Conservation (phyloP, 2,113 vertebrate genomes). For the Apteryx owenii region DNA sequence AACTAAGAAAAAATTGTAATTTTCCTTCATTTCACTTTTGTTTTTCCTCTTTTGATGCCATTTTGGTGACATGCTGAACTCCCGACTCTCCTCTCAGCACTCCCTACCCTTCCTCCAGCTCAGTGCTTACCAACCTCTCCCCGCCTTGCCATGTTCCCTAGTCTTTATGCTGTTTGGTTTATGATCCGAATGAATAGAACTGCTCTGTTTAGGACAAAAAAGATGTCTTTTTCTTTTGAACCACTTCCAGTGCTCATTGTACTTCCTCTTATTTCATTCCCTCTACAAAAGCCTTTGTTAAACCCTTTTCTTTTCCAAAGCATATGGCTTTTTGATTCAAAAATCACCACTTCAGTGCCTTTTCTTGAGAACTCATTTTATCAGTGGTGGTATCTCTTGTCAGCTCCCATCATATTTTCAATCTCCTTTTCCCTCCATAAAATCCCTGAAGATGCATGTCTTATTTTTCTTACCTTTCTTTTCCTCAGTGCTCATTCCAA, state of each 20-base stretch:
- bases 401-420: conserved; percentile 44
- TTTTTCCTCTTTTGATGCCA: conserved; percentile 1
- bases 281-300: conserved; percentile 30
- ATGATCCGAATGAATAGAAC: conserved; percentile 31
- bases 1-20: conserved; percentile 3
- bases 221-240: conserved; percentile 25
- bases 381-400: conserved; percentile 42
- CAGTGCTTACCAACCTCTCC: neutral
- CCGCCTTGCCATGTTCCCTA: neutral
- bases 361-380: conserved; percentile 33
- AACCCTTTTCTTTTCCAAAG: neutral
- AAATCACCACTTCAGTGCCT: conserved; percentile 33
- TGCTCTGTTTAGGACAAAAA: conserved; percentile 28
- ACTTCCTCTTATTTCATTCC: conserved; percentile 10
- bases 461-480: conserved; percentile 19
- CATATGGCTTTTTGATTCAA: neutral
- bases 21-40: neutral
- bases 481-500: neutral
- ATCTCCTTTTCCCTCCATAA: conserved; percentile 1
- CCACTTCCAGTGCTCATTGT: conserved; percentile 22
- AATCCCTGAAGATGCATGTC: neutral
- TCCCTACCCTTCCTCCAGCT: neutral
- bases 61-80: neutral
- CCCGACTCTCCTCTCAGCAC: neutral
- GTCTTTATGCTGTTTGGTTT: conserved; percentile 37